phyloP scores from a whole-genome alignment of 1,140 invertebrate species.

The honey bee (Apis mellifera) region Amel_HAv3.1 CM009939.2:6210001-6210500 shows the following conservation, averaged over 20 bases:
- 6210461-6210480: too few relatives aligned
- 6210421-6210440: too few relatives aligned
- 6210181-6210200: slow-evolving; percentile 68
- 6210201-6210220: neutral
- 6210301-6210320: neutral
- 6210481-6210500: too few relatives aligned
- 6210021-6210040: neutral
- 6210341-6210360: neutral
- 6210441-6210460: too few relatives aligned
- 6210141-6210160: slow-evolving; percentile 62
- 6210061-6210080: too few relatives aligned
- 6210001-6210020: neutral
- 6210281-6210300: neutral
- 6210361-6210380: too few relatives aligned
- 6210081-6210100: slow-evolving; percentile 55
- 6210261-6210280: neutral
- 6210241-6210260: neutral
- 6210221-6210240: too few relatives aligned
- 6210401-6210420: too few relatives aligned
- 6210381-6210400: too few relatives aligned
- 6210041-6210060: neutral
- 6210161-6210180: slow-evolving; percentile 65
- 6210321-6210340: neutral
- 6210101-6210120: slow-evolving; percentile 49
- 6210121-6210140: slow-evolving; percentile 56